Evolutionary conservation across 2,797 vertebrate genomes (phyloP).

Genomic region (Hirundo rustica): DNA sequence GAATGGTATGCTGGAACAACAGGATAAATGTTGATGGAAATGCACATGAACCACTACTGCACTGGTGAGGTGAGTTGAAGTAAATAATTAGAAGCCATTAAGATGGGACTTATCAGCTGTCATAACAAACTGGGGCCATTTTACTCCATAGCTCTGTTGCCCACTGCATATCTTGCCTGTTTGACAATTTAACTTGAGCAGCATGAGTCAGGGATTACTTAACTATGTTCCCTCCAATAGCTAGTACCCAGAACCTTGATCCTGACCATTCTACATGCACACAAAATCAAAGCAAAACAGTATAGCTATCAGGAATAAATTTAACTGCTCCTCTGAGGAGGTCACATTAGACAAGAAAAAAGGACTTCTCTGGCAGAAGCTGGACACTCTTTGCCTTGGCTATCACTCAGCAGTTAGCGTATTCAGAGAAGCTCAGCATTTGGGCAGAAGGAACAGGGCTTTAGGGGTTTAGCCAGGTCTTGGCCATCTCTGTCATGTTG

Average conservation of each 20-base stretch:
- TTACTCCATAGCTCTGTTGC: neutral
- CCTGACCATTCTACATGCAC: neutral
- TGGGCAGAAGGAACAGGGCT: neutral
- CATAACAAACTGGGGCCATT: neutral
- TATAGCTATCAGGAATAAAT: neutral
- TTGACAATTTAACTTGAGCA: neutral
- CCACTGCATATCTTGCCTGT: neutral
- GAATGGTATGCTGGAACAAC: neutral
- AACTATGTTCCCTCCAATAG: neutral
- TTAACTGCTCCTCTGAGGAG: neutral
- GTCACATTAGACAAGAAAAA: neutral
- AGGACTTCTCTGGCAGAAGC: neutral
- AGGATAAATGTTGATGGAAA: neutral
- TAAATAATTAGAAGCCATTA: neutral
- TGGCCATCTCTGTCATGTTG: neutral
- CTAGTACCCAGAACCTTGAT: neutral
- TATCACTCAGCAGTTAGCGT: neutral
- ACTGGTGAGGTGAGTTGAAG: neutral
- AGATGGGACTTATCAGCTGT: neutral
- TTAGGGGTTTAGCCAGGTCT: neutral
- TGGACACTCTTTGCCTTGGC: neutral
- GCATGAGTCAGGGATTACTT: neutral
- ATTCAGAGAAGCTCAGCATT: neutral
- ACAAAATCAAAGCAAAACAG: neutral
- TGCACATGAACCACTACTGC: neutral